These are phyloP conservation scores for Mimas tiliae DNA, from an alignment of 2,888 invertebrate genomes.

Conservation along the genomic window DNA sequence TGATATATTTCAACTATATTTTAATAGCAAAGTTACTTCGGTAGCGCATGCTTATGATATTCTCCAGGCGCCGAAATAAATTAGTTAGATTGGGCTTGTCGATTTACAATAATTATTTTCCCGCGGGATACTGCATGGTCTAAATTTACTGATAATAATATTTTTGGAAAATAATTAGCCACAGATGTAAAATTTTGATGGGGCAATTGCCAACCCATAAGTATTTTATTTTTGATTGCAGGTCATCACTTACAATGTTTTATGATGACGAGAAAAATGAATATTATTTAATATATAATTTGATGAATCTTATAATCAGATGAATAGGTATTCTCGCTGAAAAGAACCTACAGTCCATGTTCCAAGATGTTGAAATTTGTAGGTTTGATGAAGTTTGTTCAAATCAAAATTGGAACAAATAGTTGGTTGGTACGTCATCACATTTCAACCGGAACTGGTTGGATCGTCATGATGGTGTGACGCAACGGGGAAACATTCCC, in stretches of 20 bases:
- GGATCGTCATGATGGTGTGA: neutral
- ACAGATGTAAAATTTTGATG: no score
- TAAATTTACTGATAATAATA: neutral
- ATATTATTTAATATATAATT: no score
- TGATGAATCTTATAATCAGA: no score
- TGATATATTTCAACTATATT: no score
- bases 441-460: neutral
- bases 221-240: no score
- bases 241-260: no score
- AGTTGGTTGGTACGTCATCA: neutral
- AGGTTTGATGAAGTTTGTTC: neutral
- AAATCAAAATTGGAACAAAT: neutral
- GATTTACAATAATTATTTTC: neutral
- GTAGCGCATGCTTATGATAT: neutral
- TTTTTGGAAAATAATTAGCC: no score
- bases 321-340: no score
- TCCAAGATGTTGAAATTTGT: no score
- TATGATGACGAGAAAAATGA: no score
- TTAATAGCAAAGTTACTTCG: neutral
- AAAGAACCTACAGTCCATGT: no score
- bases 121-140: neutral
- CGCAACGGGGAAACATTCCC: conserved; percentile 10
- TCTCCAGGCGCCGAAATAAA: neutral
- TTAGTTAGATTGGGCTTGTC: neutral
- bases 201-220: no score